Evolutionary conservation across 2,797 vertebrate species (phyloP), one percentile per base, ranked within the genome.

Genomic region (Melanogrammus aeglefinus): DNA sequence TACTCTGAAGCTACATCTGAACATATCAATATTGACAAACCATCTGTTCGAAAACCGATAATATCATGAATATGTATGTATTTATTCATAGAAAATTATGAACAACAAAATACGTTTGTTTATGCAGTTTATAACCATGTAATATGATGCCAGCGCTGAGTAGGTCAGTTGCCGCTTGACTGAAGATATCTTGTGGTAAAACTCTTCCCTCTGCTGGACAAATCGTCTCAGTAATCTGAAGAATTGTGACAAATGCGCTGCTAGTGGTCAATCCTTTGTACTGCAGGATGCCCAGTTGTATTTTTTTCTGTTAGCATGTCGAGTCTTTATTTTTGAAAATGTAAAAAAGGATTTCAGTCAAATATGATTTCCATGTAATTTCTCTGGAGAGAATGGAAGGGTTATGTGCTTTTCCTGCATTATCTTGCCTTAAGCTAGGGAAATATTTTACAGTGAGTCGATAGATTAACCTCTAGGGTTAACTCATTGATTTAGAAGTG

Each of bases 171-270:
- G 16, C 47, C 14, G 47, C 47, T 51, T 51, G 16, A 51, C 47
- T 41, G 9, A 51, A 51, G 47, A 51, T 18, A 51, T 16, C 89
- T 85, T 36, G 79, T 92, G 83, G 84, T 90, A 74, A 89, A 90
- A 93, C 81, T 83, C 88, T 93, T 94, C 93, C 91, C 92, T 92
- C 94, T 95, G 90, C 92, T 92, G 94, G 93, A 87, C 0, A 47
- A 82, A 77, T 36, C 16, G 78, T 39, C 35, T 75, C 76, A 89
- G 36, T 84, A 77, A 77, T n/a, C 66, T 35, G 33, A 73, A 74
- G 77, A 31, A 69, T 27, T 78, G 84, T 5, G 41, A 75, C 88
- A 83, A 73, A 5, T 82, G 77, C 81, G 74, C 86, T 27, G 4
- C 24, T 47, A 82, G 79, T 80, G 88, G 82, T 12, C 77, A 78